phyloP scores from a whole-genome alignment of 2,113 vertebrate species.

The Cichladusa arquata region DNA sequence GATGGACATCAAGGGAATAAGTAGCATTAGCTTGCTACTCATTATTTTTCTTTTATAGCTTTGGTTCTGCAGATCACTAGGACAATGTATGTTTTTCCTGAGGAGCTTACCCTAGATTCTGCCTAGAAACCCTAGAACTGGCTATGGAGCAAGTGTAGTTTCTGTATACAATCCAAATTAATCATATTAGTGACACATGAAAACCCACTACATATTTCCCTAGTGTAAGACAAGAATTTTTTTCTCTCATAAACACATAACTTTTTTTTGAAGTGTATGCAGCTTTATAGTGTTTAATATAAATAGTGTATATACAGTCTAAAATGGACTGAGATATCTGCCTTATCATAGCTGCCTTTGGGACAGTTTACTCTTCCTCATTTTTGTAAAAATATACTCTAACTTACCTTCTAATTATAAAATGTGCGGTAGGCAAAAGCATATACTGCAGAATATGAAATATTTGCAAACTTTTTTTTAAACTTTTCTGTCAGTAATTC shows the following conservation, averaged over 20 bases:
- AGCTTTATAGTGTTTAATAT: not conserved
- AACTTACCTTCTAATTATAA: not conserved
- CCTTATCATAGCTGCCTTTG: not conserved
- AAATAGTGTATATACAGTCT: not conserved
- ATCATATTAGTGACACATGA: not conserved
- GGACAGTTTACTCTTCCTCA: not conserved
- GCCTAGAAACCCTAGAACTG: not conserved
- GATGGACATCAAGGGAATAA: not conserved
- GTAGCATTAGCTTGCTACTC: not conserved
- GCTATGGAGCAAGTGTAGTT: not conserved
- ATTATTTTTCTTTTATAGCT: not conserved
- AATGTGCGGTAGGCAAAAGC: not conserved
- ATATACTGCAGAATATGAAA: not conserved
- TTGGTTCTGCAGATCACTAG: not conserved
- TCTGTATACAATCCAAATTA: not conserved
- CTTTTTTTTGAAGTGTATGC: not conserved
- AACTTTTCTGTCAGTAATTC: not conserved
- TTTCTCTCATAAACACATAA: not conserved
- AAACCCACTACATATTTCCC: not conserved
- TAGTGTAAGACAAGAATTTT: not conserved
- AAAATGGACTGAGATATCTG: not conserved
- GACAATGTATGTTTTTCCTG: not conserved
- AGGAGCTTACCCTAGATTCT: not conserved
- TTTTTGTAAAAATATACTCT: not conserved
- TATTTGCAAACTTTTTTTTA: not conserved